Base-by-base conservation (phyloP, 2,888 invertebrate genomes). In the Drosophila imparisetae region DNA sequence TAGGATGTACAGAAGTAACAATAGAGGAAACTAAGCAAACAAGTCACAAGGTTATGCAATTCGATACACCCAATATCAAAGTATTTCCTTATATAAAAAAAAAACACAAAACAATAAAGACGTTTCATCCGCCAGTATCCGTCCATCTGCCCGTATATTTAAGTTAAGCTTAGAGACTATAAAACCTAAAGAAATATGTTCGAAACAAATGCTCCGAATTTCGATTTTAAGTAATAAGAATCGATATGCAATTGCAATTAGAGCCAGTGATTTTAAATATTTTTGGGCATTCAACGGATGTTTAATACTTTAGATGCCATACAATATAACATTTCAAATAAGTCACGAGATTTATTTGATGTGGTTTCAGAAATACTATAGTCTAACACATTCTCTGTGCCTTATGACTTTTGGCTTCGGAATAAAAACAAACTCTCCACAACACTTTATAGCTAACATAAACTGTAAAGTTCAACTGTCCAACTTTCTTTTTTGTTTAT, bases 351-450 rank as follows among this genome's bases (percentile, higher is more conserved):
- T 13, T 24, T 24, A 15, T 24, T 48, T 15, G 7, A 24, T 24
- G 24, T 48, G 18, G 21, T 21, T 42, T 2, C 5, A 6, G 5
- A 27, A 36, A 36, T 36, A 18, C 18, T 36, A 3, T 18, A 18
- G 18, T 13, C 13, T 18, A n/a, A 18, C 7, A 38, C 30, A 24
- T 38, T 34, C 21, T 4, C 40, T n/a, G 13, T 34, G 48, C 18
- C 32, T 34, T 24, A 32, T 38, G 10, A 21, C 36, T 48, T 40
- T 45, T 40, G 52, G 49, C 30, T 10, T 13, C 50, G 42, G 32
- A 34, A 48, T 21, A 55, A 69, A 40, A 69, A 49, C 59, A 68
- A 24, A 68, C n/a, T 24, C 34, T 68, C 8, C 30, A 66, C 66
- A 57, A 38, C 67, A 68, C 50, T 68, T 57, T 32, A 66, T 58